phyloP scores from a whole-genome alignment of 2,888 invertebrate species.

The Biston betularia region DNA sequence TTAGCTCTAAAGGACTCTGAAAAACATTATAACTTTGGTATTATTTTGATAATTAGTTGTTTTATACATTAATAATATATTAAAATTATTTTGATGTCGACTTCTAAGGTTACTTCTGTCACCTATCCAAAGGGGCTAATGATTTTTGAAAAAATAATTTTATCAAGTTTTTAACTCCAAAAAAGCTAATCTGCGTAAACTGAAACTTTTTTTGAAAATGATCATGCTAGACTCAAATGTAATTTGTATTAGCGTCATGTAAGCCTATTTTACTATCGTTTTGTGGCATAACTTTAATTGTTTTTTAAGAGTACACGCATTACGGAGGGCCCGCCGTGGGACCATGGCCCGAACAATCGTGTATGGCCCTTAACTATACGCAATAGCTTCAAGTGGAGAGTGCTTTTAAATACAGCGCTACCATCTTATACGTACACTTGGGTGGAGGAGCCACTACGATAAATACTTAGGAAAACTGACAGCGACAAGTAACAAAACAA shows the following conservation, averaged over 20 bases:
- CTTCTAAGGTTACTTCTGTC: no score
- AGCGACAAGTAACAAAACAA: not conserved
- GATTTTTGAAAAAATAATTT: no score
- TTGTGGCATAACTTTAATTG: slow-evolving; percentile 80
- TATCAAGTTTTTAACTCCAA: no score
- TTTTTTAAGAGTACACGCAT: slow-evolving; percentile 75
- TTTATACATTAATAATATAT: no score
- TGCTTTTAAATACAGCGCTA: slow-evolving; percentile 41
- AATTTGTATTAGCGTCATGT: slow-evolving; percentile 49
- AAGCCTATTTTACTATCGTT: slow-evolving; percentile 48
- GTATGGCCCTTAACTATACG: slow-evolving; percentile 53
- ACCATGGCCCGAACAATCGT: slow-evolving; percentile 45
- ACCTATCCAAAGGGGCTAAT: no score
- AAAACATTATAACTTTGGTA: no score
- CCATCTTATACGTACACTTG: not conserved
- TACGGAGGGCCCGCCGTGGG: slow-evolving; percentile 54
- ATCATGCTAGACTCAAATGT: not conserved
- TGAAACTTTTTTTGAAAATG: no score
- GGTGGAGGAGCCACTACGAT: not conserved
- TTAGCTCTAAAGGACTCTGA: no score
- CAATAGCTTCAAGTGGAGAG: slow-evolving; percentile 43
- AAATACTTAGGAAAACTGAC: not conserved
- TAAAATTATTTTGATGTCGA: no score
- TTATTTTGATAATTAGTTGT: no score
- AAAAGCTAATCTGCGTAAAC: no score